Base-by-base conservation (phyloP, 2,113 vertebrate species). In the Marcusenius ussheri region DNA sequence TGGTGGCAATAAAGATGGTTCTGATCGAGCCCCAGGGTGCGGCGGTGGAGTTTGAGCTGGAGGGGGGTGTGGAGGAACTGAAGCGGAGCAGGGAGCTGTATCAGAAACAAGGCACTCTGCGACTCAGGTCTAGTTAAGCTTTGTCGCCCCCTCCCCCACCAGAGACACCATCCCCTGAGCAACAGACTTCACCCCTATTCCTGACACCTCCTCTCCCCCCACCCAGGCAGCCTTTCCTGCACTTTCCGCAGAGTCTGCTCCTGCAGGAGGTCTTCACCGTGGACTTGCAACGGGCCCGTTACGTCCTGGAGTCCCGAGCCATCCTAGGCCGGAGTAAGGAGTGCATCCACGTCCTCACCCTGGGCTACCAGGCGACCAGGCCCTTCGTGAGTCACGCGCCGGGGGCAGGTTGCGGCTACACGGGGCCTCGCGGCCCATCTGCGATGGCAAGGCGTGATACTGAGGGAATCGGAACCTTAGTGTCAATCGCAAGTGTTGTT, bases 191-290 rank as follows among this genome's bases (percentile, higher is more conserved):
- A 42, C 15, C 83, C 24, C 39, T 47, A 47, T 24, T 27, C 21
- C 39, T 84, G 17, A 84, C 24, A 47, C 83, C 83, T 84, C 39
- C 83, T 47, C 42, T 3, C 89, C 31, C 49, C 1, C 92, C 87
- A 90, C 5, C 87, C 94, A 98, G 97, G 92, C 97, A 97, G 92
- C 96, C 96, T 42, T 96, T 97, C 94, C 94, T 94, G 89, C 91
- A 94, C 89, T 94, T 95, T 88, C 95, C 96, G 1, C 95, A 95
- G 92, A 96, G 92, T 90, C 91, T 97, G 15, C 90, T 97, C 83
- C 94, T 98, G 35, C 96, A 96, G 92, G 96, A 97, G 91, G 97
- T 96, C 1, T 97, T 98, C 91, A 97, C 96, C 0, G 90, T 95
- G 0, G 95, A 97, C 90, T 93, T 95, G 58, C 92, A 91, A 51